A percentile compares a stretch with the other conserved stretches of the same genome.
Evolutionary conservation across 1,140 invertebrate genomes (phyloP).

Genomic region (Drosophila punjabiensis): DNA sequence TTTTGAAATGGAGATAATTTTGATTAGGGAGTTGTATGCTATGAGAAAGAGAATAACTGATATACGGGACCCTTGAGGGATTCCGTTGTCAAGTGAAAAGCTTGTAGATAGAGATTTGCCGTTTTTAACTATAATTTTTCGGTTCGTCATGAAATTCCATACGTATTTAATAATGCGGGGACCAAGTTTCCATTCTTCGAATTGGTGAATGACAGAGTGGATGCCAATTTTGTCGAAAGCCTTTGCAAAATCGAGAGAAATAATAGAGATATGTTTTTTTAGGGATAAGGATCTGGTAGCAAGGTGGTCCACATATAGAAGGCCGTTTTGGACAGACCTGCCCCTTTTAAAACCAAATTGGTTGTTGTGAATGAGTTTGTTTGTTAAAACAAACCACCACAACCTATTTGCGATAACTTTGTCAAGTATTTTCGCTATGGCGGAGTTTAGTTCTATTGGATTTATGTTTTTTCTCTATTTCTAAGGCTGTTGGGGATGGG

Average conservation of each 20-base stretch:
- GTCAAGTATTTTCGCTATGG: neutral
- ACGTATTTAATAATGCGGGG: neutral
- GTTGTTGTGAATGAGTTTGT: too few species aligned
- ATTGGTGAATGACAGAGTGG: neutral
- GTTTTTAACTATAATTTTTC: neutral
- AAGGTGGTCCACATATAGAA: too few species aligned
- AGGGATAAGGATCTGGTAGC: neutral
- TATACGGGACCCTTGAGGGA: too few species aligned
- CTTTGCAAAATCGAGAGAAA: neutral
- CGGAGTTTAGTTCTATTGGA: too few species aligned
- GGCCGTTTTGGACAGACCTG: too few species aligned
- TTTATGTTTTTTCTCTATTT: too few species aligned
- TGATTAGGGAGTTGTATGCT: neutral
- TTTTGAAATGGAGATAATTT: too few species aligned
- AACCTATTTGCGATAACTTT: too few species aligned
- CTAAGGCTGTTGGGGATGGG: too few species aligned
- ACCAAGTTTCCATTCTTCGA: neutral
- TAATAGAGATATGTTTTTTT: neutral
- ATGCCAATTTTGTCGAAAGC: neutral
- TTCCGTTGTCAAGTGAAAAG: neutral
- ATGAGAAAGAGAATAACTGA: neutral
- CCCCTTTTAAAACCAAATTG: too few species aligned
- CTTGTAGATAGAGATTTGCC: neutral
- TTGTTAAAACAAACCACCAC: too few species aligned
- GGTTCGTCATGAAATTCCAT: neutral